Evolutionary conservation across 2,113 vertebrate genomes (phyloP).

Genomic region (Strigops habroptila): DNA sequence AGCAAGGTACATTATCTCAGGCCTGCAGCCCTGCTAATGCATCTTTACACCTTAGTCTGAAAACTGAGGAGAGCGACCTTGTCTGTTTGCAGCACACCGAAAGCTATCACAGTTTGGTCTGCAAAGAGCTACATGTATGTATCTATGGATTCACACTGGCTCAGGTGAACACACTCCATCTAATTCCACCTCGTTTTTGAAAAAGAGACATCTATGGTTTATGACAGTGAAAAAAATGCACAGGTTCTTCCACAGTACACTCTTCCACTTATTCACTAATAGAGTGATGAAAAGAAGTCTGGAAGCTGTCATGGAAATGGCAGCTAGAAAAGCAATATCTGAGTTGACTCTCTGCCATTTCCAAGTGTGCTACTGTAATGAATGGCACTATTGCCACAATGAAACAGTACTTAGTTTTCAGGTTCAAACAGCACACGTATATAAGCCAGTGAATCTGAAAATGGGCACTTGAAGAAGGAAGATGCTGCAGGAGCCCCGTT

Average conservation of each 20-base stretch:
- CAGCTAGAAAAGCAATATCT: not conserved
- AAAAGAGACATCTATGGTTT: not conserved
- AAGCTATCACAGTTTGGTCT: not conserved
- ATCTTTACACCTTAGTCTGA: not conserved
- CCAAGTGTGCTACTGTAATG: not conserved
- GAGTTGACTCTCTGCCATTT: not conserved
- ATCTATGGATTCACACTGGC: not conserved
- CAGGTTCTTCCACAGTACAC: not conserved
- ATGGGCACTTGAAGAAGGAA: not conserved
- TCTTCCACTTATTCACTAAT: not conserved
- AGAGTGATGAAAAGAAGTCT: not conserved
- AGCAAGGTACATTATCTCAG: not conserved
- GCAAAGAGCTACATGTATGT: not conserved
- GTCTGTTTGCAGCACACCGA: not conserved
- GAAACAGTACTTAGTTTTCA: not conserved
- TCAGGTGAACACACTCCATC: not conserved
- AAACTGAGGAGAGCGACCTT: not conserved
- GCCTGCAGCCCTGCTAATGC: not conserved
- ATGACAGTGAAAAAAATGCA: not conserved
- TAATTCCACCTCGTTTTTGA: not conserved
- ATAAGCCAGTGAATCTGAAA: not conserved
- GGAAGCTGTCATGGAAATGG: not conserved
- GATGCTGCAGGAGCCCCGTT: not conserved
- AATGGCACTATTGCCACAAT: not conserved
- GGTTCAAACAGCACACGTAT: fast-evolving